Evolutionary conservation across 1,140 invertebrate species (phyloP).

Genomic region (Hesperophylax magnus): DNA sequence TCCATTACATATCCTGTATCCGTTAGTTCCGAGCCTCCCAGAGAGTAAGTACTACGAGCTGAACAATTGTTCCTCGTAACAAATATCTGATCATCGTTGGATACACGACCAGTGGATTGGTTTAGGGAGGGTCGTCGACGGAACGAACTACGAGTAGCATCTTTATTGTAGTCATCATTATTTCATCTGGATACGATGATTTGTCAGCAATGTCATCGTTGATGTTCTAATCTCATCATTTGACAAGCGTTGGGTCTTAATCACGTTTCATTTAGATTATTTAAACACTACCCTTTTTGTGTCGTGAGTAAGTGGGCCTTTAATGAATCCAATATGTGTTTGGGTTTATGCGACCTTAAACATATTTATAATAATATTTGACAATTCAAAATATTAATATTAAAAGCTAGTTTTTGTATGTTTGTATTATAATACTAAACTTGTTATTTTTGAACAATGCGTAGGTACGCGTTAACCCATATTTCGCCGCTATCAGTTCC

Average conservation of each 20-base stretch:
- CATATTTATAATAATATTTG: too few species aligned
- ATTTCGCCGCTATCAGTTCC: too few species aligned
- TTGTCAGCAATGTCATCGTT: background rate
- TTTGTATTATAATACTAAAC: too few species aligned
- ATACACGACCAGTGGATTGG: background rate
- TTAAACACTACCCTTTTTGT: background rate
- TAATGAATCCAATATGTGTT: too few species aligned
- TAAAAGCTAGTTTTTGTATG: too few species aligned
- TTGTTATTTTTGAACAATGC: too few species aligned
- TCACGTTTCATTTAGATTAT: background rate
- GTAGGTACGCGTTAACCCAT: too few species aligned
- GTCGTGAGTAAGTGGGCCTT: background rate
- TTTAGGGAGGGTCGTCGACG: background rate
- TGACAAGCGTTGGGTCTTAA: background rate
- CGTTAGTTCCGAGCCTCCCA: background rate
- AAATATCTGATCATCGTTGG: background rate
- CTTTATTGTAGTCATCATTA: background rate
- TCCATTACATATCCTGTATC: background rate
- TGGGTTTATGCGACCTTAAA: too few species aligned
- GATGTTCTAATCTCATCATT: background rate
- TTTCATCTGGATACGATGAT: background rate
- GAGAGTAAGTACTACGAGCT: background rate
- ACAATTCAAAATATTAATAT: too few species aligned
- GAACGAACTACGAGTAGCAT: background rate
- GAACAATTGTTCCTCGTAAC: background rate